Evolutionary conservation across 2,113 vertebrate species (phyloP), one percentile per base, ranked within the genome.

Genomic region (Ictidomys tridecemlineatus): DNA sequence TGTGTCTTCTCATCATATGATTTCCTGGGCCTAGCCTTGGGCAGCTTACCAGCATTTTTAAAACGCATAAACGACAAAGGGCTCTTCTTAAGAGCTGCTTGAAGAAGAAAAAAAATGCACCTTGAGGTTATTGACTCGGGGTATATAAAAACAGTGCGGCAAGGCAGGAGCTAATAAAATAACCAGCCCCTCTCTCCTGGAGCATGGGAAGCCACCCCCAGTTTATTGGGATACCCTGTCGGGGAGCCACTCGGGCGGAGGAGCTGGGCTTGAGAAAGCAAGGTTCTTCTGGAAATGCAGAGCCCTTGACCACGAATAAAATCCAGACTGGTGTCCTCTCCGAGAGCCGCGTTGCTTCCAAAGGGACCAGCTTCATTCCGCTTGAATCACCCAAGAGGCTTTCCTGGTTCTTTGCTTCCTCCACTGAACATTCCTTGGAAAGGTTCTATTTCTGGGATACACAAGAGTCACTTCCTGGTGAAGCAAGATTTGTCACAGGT

Each of bases 371-470:
- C 77, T 92, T 94, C 61, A n/a, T 89, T 93, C 51, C 56, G 65
- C 92, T 45, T 87, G 65, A 51, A 89, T 89, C 70, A 72, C 34
- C 48, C 86, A 80, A 88, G 85, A 63, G n/a, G 32, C 30, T 80
- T 97, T 94, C 91, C 82, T 69, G 85, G 58, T 69, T 87, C 65
- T 91, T 74, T 53, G 20, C 58, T 84, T 88, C 77, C 77, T 51
- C 93, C 67, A 72, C 39, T 48, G 80, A 85, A 58, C 80, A 91
- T 93, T 97, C 63, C 89, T 90, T 80, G 85, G 77, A 79, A 34
- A 53, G 77, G 65, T 76, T 92, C 88, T 97, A 72, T 92, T 94
- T 80, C 91, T n/a, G 73, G 51, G 91, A 77, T n/a, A 69, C 84
- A 95, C 24, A 74, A 65, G 56, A 95, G 79, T 82, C 39, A 17